phyloP scores from a whole-genome alignment of 37 sponge, comb jelly and placozoan species.

The Geodia barretti region DNA sequence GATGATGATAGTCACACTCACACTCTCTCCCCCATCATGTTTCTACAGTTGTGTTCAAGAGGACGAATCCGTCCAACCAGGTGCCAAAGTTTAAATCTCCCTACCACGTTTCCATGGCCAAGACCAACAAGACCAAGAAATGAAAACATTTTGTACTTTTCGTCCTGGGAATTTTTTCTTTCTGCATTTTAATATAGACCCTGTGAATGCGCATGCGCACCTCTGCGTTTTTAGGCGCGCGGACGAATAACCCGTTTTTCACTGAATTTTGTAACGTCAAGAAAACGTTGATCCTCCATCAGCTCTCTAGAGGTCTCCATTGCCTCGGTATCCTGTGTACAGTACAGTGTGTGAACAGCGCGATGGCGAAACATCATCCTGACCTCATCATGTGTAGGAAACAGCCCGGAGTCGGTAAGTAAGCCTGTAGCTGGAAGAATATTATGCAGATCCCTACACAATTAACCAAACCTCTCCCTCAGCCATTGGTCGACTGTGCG shows the following conservation, averaged over 20 bases:
- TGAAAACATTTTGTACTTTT: background rate
- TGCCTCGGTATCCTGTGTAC: too few relatives aligned
- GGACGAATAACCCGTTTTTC: too few relatives aligned
- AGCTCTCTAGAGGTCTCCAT: too few relatives aligned
- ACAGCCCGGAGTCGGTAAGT: conserved; percentile 97
- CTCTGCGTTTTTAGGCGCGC: too few relatives aligned
- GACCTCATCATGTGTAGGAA: conserved; percentile 99
- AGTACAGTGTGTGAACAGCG: too few relatives aligned
- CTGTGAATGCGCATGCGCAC: too few relatives aligned
- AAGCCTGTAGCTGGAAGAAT: too few relatives aligned
- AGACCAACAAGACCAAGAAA: background rate
- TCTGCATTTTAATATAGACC: too few relatives aligned
- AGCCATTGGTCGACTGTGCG: conserved; percentile 98
- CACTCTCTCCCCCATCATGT: background rate
- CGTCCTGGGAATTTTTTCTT: too few relatives aligned
- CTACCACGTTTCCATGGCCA: background rate
- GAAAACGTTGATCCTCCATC: too few relatives aligned
- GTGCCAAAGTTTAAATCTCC: background rate
- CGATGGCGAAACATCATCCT: conserved; percentile 99
- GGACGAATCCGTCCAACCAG: background rate
- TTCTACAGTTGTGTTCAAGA: background rate
- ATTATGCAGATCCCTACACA: too few relatives aligned
- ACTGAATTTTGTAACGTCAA: too few relatives aligned
- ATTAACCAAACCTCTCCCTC: conserved; percentile 5
- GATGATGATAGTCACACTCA: background rate